Evolutionary conservation across 1,140 invertebrate genomes (phyloP).

Genomic region (Carcinoscorpius rotundicauda): DNA sequence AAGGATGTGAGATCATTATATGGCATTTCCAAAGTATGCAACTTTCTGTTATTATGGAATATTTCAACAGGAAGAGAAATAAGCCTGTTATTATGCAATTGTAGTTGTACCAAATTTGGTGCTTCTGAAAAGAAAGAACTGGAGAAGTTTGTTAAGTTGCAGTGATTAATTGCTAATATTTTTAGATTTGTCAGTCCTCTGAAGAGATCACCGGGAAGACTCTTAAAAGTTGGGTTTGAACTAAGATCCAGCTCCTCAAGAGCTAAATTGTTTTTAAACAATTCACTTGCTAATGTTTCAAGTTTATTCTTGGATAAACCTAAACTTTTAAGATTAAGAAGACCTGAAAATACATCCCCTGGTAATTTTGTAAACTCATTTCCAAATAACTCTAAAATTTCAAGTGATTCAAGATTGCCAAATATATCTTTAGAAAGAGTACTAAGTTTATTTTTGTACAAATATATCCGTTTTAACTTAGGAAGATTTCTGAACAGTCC

Average conservation of each 20-base stretch:
- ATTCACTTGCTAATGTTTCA: constrained; percentile 13
- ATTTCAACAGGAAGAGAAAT: constrained; percentile 8
- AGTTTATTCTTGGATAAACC: constrained; percentile 19
- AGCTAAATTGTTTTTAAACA: constrained; percentile 17
- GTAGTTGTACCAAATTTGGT: neutral
- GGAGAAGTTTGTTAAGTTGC: constrained; percentile 15
- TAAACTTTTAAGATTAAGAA: constrained; percentile 15
- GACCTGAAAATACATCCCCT: constrained; percentile 18
- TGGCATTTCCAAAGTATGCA: constrained; percentile 55
- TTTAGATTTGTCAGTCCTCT: constrained; percentile 13
- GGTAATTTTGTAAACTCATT: constrained; percentile 21
- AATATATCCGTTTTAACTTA: constrained; percentile 22
- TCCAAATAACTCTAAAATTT: constrained; percentile 11
- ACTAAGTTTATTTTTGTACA: constrained; percentile 22
- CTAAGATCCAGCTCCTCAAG: constrained; percentile 22
- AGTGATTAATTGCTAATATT: constrained; percentile 18
- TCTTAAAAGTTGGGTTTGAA: constrained; percentile 18
- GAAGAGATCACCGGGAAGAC: constrained; percentile 19
- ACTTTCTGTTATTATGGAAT: constrained; percentile 30
- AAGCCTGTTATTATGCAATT: constrained; percentile 10
- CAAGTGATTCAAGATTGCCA: constrained; percentile 13
- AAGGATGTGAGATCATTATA: constrained; percentile 67
- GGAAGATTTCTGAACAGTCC: constrained; percentile 17
- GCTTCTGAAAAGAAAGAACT: constrained; percentile 6
- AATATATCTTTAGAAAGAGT: constrained; percentile 16